Conservation (phyloP, 2,888 invertebrate genomes). For the Rapana venosa region DNA sequence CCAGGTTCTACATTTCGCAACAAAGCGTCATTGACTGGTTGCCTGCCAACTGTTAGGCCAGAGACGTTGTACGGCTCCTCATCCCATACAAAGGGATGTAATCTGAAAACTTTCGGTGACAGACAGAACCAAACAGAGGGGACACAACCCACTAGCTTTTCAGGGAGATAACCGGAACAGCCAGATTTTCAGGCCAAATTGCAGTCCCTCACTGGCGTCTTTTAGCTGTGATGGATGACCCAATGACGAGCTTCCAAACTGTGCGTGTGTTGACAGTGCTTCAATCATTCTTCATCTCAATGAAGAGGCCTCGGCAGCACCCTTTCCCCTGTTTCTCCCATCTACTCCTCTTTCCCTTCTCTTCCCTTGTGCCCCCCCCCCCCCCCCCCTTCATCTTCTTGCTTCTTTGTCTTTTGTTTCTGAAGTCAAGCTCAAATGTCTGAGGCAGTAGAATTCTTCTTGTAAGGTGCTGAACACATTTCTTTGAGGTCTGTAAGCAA, state of each 20-base stretch:
- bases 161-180: neutral
- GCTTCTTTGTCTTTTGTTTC: no score
- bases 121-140: slow-evolving; percentile 15
- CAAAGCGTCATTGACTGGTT: slow-evolving; percentile 15
- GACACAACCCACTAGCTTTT: slow-evolving; percentile 5
- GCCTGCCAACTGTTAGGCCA: neutral
- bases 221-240: slow-evolving; percentile 13
- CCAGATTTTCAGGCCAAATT: slow-evolving; percentile 23
- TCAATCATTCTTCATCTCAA: neutral
- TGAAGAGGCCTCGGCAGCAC: neutral
- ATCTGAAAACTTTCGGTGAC: slow-evolving; percentile 25
- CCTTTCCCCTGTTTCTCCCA: neutral
- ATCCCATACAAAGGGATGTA: neutral
- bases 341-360: no score
- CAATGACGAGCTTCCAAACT: slow-evolving; percentile 33
- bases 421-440: no score
- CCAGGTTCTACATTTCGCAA: neutral
- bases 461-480: no score
- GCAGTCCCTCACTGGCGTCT: slow-evolving; percentile 15
- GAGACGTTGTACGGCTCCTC: neutral
- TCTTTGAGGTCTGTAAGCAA: no score
- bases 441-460: no score
- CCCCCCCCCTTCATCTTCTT: no score
- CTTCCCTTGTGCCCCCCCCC: no score
- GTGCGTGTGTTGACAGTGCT: slow-evolving; percentile 13